phyloP scores from a whole-genome alignment of 2,888 invertebrate genomes.

The Agrotis ipsilon region DNA sequence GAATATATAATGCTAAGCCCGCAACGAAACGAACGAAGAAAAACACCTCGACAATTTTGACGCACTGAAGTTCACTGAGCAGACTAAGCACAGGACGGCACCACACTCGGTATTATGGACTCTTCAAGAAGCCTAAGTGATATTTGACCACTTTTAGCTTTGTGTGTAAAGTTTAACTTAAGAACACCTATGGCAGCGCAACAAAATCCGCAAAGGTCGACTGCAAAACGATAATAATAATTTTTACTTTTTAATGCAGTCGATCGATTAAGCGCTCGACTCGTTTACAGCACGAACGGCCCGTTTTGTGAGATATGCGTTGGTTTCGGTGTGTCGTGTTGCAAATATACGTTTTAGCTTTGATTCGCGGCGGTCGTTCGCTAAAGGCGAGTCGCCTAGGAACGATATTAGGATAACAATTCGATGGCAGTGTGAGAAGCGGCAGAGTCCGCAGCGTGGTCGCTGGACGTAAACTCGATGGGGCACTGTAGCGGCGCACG shows the following conservation, averaged over 20 bases:
- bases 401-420: slow-evolving; percentile 86
- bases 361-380: slow-evolving; percentile 80
- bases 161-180: slow-evolving; percentile 73
- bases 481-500: slow-evolving; percentile 84
- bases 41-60: slow-evolving; percentile 83
- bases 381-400: slow-evolving; percentile 81
- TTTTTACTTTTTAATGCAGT: slow-evolving; percentile 88
- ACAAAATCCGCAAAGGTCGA: slow-evolving; percentile 83
- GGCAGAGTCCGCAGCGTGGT: slow-evolving; percentile 87
- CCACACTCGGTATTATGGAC: slow-evolving; percentile 75
- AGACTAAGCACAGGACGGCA: slow-evolving; percentile 89
- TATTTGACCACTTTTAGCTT: slow-evolving; percentile 72
- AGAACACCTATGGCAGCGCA: slow-evolving; percentile 78
- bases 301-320: slow-evolving; percentile 74
- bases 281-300: slow-evolving; percentile 78
- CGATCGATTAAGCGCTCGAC: slow-evolving; percentile 88
- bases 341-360: slow-evolving; percentile 70
- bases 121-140: slow-evolving; percentile 73
- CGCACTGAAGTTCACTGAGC: slow-evolving; percentile 85
- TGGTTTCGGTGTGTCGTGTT: slow-evolving; percentile 66
- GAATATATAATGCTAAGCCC: slow-evolving; percentile 81
- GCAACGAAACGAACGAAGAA: slow-evolving; percentile 84
- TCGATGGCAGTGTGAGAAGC: slow-evolving; percentile 87
- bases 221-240: slow-evolving; percentile 85
- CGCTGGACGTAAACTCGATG: slow-evolving; percentile 84